Base-by-base conservation (phyloP, 1,140 invertebrate species). In the Drosophila guanche region DNA sequence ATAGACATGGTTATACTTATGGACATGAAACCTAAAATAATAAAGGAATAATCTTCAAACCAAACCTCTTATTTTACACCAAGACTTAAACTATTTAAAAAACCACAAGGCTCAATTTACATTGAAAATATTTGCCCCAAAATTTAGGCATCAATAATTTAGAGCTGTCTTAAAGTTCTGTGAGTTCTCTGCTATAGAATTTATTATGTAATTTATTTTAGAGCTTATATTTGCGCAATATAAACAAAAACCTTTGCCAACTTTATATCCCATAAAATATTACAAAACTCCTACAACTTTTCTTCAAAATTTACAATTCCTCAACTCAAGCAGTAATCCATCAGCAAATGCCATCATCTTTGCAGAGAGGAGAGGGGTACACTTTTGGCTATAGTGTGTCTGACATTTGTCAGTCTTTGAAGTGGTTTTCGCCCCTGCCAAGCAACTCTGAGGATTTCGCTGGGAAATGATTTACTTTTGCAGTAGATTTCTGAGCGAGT, bases 381-480 rank as follows among this genome's bases (percentile, higher is more conserved):
- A 67, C 25, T 68, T 68, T 47, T 41, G 33, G 16, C 10, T 14
- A 7, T 5, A 67, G 41, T 41, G 10, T 37, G 33, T 10, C 4
- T 68, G 62, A 56, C 62, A 68, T 41, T 53, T 23, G 33, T 33
- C 46, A 10, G 22, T 23, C 33, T 37, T 37, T 37, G 33, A 37
- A 37, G 33, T 37, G 33, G 33, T 37, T 33, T 33, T 33, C 16
- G 16, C 29, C 29, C 3, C 10, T 41, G 4, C 6, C 16, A 22
- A 3, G 4, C 5, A 58, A 53, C 27, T 54, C 40, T 53, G 53
- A 50, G 23, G 37, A 27, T 41, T 45, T 41, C 41, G 57, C 65
- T 58, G 46, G 40, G 46, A 76, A 68, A 73, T 68, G 73, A 72
- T 75, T 80, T 59, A 47, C 56, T 74, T 62, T 23, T 45, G 22